Base-by-base conservation (phyloP, 2,113 vertebrate genomes). In the Emydura subglobosa region DNA sequence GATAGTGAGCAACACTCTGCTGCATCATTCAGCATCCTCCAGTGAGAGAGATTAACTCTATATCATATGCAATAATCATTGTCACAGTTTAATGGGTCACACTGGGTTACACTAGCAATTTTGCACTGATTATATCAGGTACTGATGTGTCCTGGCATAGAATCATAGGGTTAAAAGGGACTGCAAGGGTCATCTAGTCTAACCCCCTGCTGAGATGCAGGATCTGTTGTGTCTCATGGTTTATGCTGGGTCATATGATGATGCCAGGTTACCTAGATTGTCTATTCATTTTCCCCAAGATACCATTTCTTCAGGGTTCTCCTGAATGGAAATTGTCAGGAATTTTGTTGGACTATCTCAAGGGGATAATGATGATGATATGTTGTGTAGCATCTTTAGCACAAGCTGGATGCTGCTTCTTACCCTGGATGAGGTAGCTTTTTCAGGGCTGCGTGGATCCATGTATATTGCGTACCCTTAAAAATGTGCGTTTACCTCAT, bases 1-100 rank as follows among this genome's bases (percentile, higher is more conserved):
- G 92, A 93, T 92, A 57, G 91, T 55, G 94, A 97, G 95, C 95
- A 96, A 94, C 0, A 24, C 91, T 82, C 88, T 91, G 93, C 97
- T 91, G 93, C 88, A 80, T 97, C 93, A 83, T 96, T 91, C 29
- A 0, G 94, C 95, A 5, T 82, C 88, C 95, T 92, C 88, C 13
- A 11, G 82, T 22, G 93, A 95, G 84, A 92, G 94, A 89, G 91
- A 97, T 95, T 89, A 95, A 96, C 93, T 24, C 87, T 94, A 29
- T 94, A 94, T 95, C 95, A 86, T 91, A 94, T 65, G 86, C 91
- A 92, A 91, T 78, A 85, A 87, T 65, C 79, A 42, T 91, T 89
- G 86, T 89, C 89, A 61, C 50, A 27, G 13, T 78, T 72, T 3
- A 53, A 55, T 61, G 78, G 89, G 85, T 95, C 92, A 42, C 5